A percentile compares a stretch with the other conserved stretches of the same genome.
These are phyloP conservation scores for Labroides dimidiatus DNA, from an alignment of 2,797 vertebrate genomes.

Conservation along the genomic window DNA sequence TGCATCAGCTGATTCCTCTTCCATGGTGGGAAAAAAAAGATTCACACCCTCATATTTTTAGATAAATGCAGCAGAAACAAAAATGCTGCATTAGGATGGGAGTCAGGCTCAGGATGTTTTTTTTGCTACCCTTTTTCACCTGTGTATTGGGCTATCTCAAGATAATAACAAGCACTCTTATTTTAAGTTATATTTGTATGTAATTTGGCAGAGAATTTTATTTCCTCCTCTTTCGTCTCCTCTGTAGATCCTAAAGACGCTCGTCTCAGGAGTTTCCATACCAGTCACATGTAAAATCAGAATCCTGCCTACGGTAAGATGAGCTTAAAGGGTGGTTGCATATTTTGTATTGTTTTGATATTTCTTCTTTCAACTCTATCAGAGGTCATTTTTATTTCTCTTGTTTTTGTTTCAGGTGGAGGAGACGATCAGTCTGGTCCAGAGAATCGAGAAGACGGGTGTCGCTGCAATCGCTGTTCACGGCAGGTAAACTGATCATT, in stretches of 20 bases:
- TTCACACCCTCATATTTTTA: background rate
- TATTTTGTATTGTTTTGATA: too few species aligned
- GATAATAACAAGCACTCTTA: too few species aligned
- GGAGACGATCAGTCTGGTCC: slow-evolving; percentile 90
- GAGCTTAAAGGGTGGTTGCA: too few species aligned
- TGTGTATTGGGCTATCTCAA: too few species aligned
- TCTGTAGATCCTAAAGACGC: slow-evolving; percentile 89
- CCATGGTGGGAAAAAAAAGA: background rate
- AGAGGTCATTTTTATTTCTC: too few species aligned
- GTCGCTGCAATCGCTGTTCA: slow-evolving; percentile 94
- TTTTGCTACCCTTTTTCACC: too few species aligned
- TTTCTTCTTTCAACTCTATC: too few species aligned
- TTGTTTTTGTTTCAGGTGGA: slow-evolving; percentile 83
- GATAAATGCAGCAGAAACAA: too few species aligned
- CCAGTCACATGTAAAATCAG: slow-evolving; percentile 98
- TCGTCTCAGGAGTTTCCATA: slow-evolving; percentile 89
- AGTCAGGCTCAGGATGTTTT: too few species aligned
- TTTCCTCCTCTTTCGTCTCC: background rate
- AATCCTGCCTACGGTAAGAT: slow-evolving; percentile 91
- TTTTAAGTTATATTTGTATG: too few species aligned
- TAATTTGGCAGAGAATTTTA: too few species aligned
- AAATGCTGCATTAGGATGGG: too few species aligned
- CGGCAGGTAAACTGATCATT: slow-evolving; percentile 86
- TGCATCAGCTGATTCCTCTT: background rate
- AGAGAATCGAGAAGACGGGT: slow-evolving; percentile 92